Percentiles rank a stretch among this genome's conserved stretches.
These are phyloP conservation scores for Eurystomus gularis DNA, from an alignment of 2,113 vertebrate species.

Conservation along the genomic window DNA sequence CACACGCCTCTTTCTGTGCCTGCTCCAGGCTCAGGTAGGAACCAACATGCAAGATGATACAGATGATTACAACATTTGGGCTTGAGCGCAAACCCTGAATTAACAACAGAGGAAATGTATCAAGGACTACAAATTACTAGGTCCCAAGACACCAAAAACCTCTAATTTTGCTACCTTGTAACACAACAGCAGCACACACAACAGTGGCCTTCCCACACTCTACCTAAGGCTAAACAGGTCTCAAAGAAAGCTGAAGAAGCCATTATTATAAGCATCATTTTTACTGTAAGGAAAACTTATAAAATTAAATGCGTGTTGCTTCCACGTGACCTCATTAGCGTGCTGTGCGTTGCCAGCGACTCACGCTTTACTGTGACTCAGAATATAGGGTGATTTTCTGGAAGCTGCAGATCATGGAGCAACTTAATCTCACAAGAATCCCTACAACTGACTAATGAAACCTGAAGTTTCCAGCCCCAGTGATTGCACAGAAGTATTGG, in stretches of 20 bases:
- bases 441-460: not conserved
- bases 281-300: not conserved
- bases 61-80: not conserved
- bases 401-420: not conserved
- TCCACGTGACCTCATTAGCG: not conserved
- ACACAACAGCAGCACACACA: not conserved
- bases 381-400: not conserved
- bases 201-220: not conserved
- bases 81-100: not conserved
- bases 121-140: conserved; percentile 10
- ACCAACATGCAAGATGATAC: not conserved
- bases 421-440: not conserved
- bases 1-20: not conserved
- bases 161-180: conserved; percentile 20
- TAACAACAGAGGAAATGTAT: not conserved
- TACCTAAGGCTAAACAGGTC: not conserved
- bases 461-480: not conserved
- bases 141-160: not conserved
- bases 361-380: not conserved
- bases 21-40: not conserved
- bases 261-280: not conserved
- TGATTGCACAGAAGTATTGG: not conserved
- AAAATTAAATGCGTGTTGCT: not conserved
- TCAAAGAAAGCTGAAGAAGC: not conserved
- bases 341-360: not conserved